A percentile compares a stretch with the other conserved stretches of the same genome.
These are phyloP conservation scores for Megatriorchis doriae DNA, from an alignment of 2,113 vertebrate species.

Conservation along the genomic window DNA sequence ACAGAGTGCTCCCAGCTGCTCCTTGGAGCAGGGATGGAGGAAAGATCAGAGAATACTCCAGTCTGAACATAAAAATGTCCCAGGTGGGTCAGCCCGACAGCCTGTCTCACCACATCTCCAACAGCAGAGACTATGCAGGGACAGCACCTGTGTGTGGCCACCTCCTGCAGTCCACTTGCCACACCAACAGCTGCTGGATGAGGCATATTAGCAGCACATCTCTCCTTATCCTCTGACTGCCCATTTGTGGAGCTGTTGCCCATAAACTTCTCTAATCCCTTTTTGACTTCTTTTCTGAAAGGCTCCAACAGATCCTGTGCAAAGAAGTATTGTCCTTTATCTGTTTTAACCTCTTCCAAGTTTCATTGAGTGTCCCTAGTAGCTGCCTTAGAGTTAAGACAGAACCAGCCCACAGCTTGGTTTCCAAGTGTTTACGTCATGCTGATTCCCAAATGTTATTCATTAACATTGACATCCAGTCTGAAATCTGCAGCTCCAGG, in stretches of 20 bases:
- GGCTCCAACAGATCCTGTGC: not conserved
- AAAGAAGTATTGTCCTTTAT: not conserved
- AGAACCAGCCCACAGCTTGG: not conserved
- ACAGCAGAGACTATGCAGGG: not conserved
- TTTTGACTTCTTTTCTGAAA: not conserved
- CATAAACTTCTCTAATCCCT: not conserved
- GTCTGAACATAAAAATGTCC: not conserved
- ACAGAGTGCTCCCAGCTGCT: not conserved
- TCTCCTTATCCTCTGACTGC: not conserved
- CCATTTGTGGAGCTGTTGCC: not conserved
- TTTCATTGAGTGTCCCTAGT: not conserved
- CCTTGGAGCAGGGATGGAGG: not conserved
- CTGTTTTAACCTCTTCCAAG: not conserved
- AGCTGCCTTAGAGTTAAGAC: not conserved
- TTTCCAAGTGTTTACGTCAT: not conserved
- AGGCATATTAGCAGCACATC: not conserved
- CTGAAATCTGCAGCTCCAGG: not conserved
- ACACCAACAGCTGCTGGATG: not conserved
- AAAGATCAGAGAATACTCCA: not conserved
- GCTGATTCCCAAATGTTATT: not conserved
- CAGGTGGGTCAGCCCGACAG: not conserved
- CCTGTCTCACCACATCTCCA: not conserved
- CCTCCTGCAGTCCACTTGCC: not conserved
- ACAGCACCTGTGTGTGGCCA: rapidly evolving
- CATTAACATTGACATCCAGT: not conserved